Base-by-base conservation (phyloP, 2,113 vertebrate species). In the Mesembrinibis cayennensis region DNA sequence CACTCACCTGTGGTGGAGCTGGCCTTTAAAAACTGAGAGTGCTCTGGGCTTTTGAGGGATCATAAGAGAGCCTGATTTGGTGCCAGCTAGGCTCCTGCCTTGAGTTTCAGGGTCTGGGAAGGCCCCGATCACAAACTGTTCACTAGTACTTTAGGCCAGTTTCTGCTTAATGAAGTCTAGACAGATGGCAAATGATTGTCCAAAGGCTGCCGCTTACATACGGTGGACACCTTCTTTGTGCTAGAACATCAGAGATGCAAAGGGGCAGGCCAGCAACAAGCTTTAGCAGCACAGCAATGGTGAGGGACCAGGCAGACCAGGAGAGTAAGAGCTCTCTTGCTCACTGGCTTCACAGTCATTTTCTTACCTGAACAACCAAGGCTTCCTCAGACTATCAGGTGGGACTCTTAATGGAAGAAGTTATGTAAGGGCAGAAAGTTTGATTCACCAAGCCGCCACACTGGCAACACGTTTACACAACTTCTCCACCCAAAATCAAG, bases 381-480 rank as follows among this genome's bases (percentile, higher is more conserved):
- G 49, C 32, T 62, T 58, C 82, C 74, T 65, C 82, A 72, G 34
- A 66, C 32, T 76, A 36, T 22, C 67, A 87, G 71, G 44, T 82
- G 61, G 26, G 29, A 83, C 69, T 91, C 71, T 29, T 84, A 42
- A 82, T 76, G 67, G 66, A 80, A 86, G 67, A 45, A 56, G 73
- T 96, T 96, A 93, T 90, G 94, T 87, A 97, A 97, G 79, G 86
- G 69, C 72, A 95, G 91, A 92, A 77, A 27, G 83, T 61, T 96
- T 89, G 93, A 92, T 97, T 96, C 88, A 90, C 83, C 3, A 53
- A 94, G 87, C 78, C 0, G 49, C 93, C 90, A 91, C 95, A 88
- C 40, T 73, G 94, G 96, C 95, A 95, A 76, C 53, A 36, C 16
- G 0, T 91, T 96, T 95, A 94, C 83, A 93, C 95, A 97, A 94